Conservation (phyloP, 35 echinoderm and acorn worm genomes). For the Amphiura filiformis region DNA sequence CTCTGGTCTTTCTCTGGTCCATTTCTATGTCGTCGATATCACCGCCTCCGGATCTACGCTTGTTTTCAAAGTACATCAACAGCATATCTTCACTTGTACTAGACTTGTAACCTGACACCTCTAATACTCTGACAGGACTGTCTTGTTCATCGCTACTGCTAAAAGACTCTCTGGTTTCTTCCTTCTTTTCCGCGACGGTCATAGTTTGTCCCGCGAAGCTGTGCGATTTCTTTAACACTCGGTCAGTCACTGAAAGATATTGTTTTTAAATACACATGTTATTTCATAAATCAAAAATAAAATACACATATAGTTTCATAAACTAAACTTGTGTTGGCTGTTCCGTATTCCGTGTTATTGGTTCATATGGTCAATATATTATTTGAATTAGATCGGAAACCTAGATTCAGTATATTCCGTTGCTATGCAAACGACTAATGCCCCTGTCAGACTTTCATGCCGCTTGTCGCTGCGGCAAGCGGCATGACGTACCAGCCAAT, state of each 20-base stretch:
- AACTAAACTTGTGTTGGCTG: too few relatives aligned
- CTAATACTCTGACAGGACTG: neutral
- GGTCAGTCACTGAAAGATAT: neutral
- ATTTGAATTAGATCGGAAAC: too few relatives aligned
- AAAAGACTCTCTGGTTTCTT: neutral
- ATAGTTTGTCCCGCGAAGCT: neutral
- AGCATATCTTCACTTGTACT: neutral
- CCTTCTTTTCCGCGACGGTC: neutral
- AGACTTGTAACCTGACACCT: neutral
- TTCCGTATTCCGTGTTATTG: too few relatives aligned
- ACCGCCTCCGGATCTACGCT: slow-evolving; percentile 9
- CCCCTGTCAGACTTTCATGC: too few relatives aligned
- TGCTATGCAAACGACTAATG: too few relatives aligned
- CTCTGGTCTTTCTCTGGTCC: neutral
- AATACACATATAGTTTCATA: neutral
- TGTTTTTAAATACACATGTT: neutral
- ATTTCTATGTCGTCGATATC: neutral
- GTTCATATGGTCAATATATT: too few relatives aligned
- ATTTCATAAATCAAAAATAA: neutral
- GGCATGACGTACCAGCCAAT: too few relatives aligned
- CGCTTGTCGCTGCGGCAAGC: too few relatives aligned
- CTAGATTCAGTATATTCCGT: too few relatives aligned
- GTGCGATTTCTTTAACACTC: neutral
- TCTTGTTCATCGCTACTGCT: neutral
- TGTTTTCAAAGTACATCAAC: slow-evolving; percentile 18